Percentiles rank a stretch among this genome's conserved stretches.
Conservation (phyloP, 2,888 invertebrate genomes). For the Anarsia innoxiella region DNA sequence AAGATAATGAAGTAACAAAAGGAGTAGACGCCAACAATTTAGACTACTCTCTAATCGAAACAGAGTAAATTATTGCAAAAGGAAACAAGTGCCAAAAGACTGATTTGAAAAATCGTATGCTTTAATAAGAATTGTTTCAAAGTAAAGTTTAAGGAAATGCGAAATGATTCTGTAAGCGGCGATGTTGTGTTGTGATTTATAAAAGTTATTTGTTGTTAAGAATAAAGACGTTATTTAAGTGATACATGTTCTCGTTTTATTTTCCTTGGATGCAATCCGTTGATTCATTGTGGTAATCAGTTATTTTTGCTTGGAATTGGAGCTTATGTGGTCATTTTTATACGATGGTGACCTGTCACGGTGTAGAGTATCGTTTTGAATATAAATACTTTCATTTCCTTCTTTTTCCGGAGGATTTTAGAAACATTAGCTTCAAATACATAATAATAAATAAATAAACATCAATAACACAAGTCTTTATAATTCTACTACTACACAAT, state of each 20-base stretch:
- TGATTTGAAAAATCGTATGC: slow-evolving; percentile 36
- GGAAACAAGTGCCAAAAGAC: slow-evolving; percentile 41
- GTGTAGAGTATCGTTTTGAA: too few species aligned
- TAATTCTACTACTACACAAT: too few species aligned
- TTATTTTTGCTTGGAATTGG: too few species aligned
- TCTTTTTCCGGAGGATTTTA: too few species aligned
- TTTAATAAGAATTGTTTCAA: slow-evolving; percentile 24
- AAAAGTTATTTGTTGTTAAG: slow-evolving; percentile 39
- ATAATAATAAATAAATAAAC: too few species aligned
- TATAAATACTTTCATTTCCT: too few species aligned
- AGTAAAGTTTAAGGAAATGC: neutral
- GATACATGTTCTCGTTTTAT: slow-evolving; percentile 24
- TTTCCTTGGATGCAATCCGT: slow-evolving; percentile 1
- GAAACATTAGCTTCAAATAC: too few species aligned
- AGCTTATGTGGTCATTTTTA: too few species aligned
- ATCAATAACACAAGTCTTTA: too few species aligned
- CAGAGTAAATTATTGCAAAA: slow-evolving; percentile 19
- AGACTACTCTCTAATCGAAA: slow-evolving; percentile 46
- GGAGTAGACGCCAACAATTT: slow-evolving; percentile 48
- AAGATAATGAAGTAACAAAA: slow-evolving; percentile 63
- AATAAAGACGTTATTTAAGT: slow-evolving; percentile 64
- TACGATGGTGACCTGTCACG: too few species aligned
- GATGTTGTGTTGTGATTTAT: slow-evolving; percentile 24
- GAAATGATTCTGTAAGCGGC: slow-evolving; percentile 16
- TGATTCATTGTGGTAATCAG: too few species aligned